Percentiles rank a stretch among this genome's conserved stretches.
Evolutionary conservation across 2,797 vertebrate species (phyloP).

Genomic region (Phalloptychus januarius): DNA sequence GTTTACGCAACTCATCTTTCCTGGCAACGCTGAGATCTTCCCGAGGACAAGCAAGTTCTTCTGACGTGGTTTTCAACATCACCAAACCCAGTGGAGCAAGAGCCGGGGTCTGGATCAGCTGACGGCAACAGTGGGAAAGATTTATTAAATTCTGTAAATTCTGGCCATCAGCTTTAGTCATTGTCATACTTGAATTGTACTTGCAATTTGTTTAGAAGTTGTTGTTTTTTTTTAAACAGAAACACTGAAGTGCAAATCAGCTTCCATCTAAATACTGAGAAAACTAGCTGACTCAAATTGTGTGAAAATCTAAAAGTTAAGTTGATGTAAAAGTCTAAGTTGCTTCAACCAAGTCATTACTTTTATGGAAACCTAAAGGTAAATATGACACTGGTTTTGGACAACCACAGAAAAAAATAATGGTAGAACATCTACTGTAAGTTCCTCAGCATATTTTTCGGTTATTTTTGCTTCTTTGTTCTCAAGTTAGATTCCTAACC

Average conservation of each 20-base stretch:
- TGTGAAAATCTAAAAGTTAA: not conserved
- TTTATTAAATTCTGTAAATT: not conserved
- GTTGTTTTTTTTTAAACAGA: not conserved
- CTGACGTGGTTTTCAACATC: slow-evolving; percentile 96
- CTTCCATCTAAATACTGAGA: not conserved
- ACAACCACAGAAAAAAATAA: not conserved
- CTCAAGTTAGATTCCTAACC: not conserved
- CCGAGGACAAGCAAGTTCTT: slow-evolving; percentile 95
- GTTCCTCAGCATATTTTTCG: not conserved
- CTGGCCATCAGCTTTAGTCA: not conserved
- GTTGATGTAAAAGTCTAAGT: not conserved
- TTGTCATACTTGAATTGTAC: not conserved
- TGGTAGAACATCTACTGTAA: not conserved
- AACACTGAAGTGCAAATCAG: not conserved
- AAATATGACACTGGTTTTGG: not conserved
- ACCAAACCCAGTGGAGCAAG: slow-evolving; percentile 91
- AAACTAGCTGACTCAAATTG: not conserved
- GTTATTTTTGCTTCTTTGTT: not conserved
- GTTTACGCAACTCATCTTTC: slow-evolving; percentile 95
- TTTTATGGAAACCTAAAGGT: not conserved
- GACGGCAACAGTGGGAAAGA: slow-evolving; percentile 9
- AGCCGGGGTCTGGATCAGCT: slow-evolving; percentile 94
- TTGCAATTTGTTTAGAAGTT: not conserved
- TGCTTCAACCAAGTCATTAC: not conserved
- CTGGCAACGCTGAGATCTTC: slow-evolving; percentile 95